Evolutionary conservation across 2,888 invertebrate species (phyloP), one percentile per base, ranked within the genome.

Genomic region (Coleophora deauratella): DNA sequence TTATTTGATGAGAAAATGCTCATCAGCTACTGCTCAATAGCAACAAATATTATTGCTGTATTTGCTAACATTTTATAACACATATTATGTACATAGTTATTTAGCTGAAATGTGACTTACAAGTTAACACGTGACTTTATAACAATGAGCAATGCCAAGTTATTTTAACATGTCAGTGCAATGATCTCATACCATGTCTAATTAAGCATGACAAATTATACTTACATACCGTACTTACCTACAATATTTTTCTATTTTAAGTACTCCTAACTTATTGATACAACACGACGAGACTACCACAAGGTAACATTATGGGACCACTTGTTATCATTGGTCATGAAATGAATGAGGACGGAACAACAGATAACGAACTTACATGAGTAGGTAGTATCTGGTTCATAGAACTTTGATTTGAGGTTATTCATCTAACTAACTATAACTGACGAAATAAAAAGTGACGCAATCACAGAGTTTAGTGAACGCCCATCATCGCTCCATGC

Each of bases 391-490:
- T 66, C 63, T 54, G 63, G 70, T 70, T 65, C 66, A 54, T 67
- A 62, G 70, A 72, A 72, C 70, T 70, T 64, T 63, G 61, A 50
- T 52, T 48, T 45, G 57, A 74, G 71, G 69, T 67, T 70, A 70
- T 72, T 72, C 69, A 72, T 75, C 69, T 66, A 61, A 61, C 57
- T 54, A 59, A 61, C 57, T 54, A 59, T 57, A 65, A 66, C 61
- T 57, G 65, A 66, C 61, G 66, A 76, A 76, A 76, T 70, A 74
- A 48, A 55, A 55, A 64, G 62, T 81, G 80, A 81, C 77, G 80
- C 74, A 81, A 81, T 69, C 55, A 51, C 63, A 79, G 74, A 81
- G 82, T 82, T 80, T 81, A 81, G 78, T 81, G 81, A 84, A 81
- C 84, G 82, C 66, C 47, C 66, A 57, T 47, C 46, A 51, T 50